Evolutionary conservation across 2,797 vertebrate genomes (phyloP).

Genomic region (Anabacerthia variegaticeps): DNA sequence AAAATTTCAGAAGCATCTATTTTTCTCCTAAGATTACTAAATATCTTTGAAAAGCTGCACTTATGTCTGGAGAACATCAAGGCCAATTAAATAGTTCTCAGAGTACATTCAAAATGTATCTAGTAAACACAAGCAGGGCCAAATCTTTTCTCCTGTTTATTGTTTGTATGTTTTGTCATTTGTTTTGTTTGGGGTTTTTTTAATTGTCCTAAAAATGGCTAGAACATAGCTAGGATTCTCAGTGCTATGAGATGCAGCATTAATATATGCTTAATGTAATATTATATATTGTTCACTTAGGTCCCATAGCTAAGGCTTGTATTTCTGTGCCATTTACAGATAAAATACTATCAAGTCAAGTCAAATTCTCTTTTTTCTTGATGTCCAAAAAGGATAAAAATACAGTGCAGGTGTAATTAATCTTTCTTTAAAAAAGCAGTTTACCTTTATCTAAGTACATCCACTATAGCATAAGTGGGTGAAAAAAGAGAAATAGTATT

Average conservation of each 20-base stretch:
- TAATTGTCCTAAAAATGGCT: neutral
- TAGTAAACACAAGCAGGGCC: neutral
- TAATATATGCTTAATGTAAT: neutral
- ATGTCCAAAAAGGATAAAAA: conserved; percentile 13
- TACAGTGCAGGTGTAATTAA: neutral
- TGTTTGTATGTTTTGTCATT: no score
- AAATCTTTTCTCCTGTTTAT: neutral
- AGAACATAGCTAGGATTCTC: neutral
- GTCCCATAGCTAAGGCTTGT: neutral
- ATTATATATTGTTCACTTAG: neutral
- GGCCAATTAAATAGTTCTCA: neutral
- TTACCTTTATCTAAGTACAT: conserved; percentile 4
- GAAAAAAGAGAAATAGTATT: neutral
- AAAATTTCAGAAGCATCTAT: neutral
- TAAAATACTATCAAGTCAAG: neutral
- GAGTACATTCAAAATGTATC: neutral
- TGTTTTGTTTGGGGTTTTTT: no score
- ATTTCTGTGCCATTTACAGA: neutral
- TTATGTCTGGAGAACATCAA: neutral
- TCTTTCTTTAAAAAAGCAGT: conserved; percentile 10
- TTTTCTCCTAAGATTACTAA: neutral
- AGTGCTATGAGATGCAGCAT: neutral
- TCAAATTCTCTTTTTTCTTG: neutral
- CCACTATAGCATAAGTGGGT: neutral
- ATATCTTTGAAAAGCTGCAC: neutral